Evolutionary conservation across 2,888 invertebrate species (phyloP), one percentile per base, ranked within the genome.

Genomic region (Embidobia sp.): DNA sequence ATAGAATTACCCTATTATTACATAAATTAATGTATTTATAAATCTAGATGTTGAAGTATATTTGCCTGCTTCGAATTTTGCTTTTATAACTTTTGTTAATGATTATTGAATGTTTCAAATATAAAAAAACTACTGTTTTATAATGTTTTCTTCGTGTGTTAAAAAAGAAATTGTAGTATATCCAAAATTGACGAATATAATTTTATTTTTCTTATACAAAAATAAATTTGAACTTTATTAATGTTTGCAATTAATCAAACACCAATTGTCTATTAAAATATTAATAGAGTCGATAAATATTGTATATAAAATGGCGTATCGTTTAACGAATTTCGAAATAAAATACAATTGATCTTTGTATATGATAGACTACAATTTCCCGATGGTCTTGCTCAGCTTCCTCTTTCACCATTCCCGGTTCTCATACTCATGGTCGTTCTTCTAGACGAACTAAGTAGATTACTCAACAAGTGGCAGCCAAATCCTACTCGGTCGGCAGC

Each of bases 401-500:
- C 57, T 63, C 22, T 57, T 64, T 55, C 69, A 19, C 40, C 46
- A 67, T 67, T 48, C 31, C 49, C 33, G 19, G 31, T 44, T 44
- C 51, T 67, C 67, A 67, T 75, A 63, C 75, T 75, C 69, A 63
- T 69, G 77, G 80, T 78, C 81, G 82, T 83, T 85, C 84, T 84
- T 84, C 84, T 83, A 74, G 78, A 79, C 78, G 80, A 84, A 84
- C 85, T 86, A 88, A 88, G 87, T 84, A 88, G 87, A 88, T 88
- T 88, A 87, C 87, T 88, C 88, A 88, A 88, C 87, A 88, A 88
- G 88, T 88, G 88, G 87, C 83, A 85, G 84, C 84, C 83, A 85
- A 86, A 87, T 87, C 85, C 84, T 82, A 75, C 82, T 81, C 84
- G 81, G 82, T 81, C 81, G 81, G 79, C 82, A 80, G 81, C 79